Evolutionary conservation across 2,113 vertebrate species (phyloP), one percentile per base, ranked within the genome.

Genomic region (Oryzias woworae): DNA sequence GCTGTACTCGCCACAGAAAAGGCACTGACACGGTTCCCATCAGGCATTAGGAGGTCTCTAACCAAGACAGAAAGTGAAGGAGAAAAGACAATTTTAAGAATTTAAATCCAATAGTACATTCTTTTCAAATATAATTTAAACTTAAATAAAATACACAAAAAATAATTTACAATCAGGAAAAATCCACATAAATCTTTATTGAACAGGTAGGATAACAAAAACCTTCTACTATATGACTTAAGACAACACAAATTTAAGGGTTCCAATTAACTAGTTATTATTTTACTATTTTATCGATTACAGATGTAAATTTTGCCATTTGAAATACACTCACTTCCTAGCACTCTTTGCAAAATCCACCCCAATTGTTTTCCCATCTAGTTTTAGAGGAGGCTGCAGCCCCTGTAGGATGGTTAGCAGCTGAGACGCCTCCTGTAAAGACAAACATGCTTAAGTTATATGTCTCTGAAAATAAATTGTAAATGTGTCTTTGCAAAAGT

Each of bases 321-420:
- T 36, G 8, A 14, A 62, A 52, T 31, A 16, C 49, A 94, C 96
- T 91, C 78, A 99, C 97, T 98, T 99, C 87, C 97, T 95, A 64
- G 96, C 96, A 90, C 96, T 98, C 85, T 99, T 99, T 44, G 97
- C 97, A 83, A 95, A 99, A 90, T 99, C 97, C 69, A 99, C 97
- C 14, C 97, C 96, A 64, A 99, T 95, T 53, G 95, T 99, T 93
- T 99, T 99, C 48, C 96, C 97, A 78, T 98, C 97, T 60, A 99
- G 93, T 90, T 97, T 98, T 64, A 99, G 82, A 0, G 96, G 94
- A 43, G 97, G 97, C 85, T 98, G 96, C 70, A 99, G 92, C 73
- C 95, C 96, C 54, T 97, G 96, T 70, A 99, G 82, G 71, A 98
- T 98, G 81, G 95, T 96, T 24, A 99, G 92, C 72, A 99, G 90